These are phyloP conservation scores for Drosophila erecta DNA, from an alignment of 1,140 invertebrate genomes.

Conservation along the genomic window DNA sequence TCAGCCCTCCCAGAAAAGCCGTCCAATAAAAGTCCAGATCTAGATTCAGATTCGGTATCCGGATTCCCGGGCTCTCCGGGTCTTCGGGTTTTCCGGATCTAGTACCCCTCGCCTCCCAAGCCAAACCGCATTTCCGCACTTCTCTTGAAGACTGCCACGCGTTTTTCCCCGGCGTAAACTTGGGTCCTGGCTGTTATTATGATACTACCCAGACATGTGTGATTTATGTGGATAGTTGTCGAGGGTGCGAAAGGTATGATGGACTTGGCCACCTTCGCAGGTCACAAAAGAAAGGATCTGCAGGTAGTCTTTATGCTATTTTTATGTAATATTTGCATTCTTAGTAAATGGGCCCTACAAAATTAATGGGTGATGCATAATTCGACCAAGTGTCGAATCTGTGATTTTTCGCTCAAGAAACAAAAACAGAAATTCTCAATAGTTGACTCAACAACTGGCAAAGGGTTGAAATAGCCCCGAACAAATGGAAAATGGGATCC, in stretches of 20 bases:
- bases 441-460: conserved; percentile 35
- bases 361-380: neutral
- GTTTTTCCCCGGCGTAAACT: conserved; percentile 14
- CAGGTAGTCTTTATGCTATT: no score
- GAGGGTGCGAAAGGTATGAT: neutral
- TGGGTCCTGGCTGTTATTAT: conserved; percentile 31
- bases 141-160: conserved; percentile 38
- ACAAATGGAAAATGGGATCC: neutral
- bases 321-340: no score
- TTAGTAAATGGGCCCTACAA: neutral
- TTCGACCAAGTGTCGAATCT: neutral
- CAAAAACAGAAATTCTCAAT: conserved; percentile 9
- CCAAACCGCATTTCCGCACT: conserved; percentile 54
- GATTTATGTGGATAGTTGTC: conserved; percentile 37
- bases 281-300: neutral
- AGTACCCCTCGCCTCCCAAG: neutral
- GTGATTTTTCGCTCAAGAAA: neutral
- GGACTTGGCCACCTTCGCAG: neutral
- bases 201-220: conserved; percentile 45
- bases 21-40: conserved; percentile 41
- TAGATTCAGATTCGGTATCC: conserved; percentile 3
- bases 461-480: conserved; percentile 33
- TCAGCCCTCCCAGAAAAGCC: conserved; percentile 36
- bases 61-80: neutral
- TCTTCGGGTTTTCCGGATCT: neutral